phyloP scores from a whole-genome alignment of 64 coral and sea anemone genomes.

The Stichodactyla helianthus region DNA sequence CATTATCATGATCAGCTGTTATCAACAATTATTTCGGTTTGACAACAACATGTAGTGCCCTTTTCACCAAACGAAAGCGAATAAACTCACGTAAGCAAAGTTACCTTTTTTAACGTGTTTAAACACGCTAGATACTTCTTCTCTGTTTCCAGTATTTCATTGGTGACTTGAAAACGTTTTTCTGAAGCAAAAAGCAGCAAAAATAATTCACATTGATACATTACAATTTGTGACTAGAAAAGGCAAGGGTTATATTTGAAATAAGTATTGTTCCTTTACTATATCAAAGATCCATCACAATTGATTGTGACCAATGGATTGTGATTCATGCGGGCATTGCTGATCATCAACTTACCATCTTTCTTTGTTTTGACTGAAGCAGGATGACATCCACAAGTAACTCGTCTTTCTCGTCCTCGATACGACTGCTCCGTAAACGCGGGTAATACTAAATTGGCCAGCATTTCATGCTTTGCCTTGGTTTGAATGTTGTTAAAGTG shows the following conservation, averaged over 20 bases:
- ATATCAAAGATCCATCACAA: background rate
- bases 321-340: background rate
- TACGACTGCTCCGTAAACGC: slow-evolving; percentile 32
- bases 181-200: slow-evolving; percentile 28
- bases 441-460: slow-evolving; percentile 75
- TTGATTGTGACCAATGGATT: background rate
- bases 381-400: slow-evolving; percentile 71
- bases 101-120: slow-evolving; percentile 77
- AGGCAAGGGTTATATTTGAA: background rate
- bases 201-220: background rate
- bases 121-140: slow-evolving; percentile 81
- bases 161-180: slow-evolving; percentile 68
- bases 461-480: slow-evolving; percentile 86
- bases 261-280: no score
- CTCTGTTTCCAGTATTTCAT: slow-evolving; percentile 84
- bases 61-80: no score
- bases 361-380: slow-evolving; percentile 51
- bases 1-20: background rate
- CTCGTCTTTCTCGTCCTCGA: slow-evolving; percentile 42
- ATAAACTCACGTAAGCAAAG: background rate
- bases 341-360: slow-evolving; percentile 49
- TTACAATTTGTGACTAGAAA: background rate
- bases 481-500: slow-evolving; percentile 77
- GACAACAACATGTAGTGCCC: no score
- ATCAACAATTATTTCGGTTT: background rate